These are phyloP conservation scores for Drymonia ruficornis DNA, from an alignment of 2,888 invertebrate genomes.

Conservation along the genomic window DNA sequence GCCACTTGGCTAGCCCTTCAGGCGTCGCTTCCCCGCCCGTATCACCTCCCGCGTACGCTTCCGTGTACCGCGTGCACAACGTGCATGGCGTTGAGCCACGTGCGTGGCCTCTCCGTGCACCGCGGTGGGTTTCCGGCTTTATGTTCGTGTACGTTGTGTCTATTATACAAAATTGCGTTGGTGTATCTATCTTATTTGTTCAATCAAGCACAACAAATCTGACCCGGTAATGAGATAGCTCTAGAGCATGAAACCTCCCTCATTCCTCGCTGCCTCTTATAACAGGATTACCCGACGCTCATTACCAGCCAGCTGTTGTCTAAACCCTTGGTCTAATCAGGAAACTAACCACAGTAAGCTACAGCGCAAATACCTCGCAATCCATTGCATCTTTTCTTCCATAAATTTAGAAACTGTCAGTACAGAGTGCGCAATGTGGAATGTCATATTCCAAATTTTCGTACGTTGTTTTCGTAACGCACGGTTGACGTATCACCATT, in stretches of 20 bases:
- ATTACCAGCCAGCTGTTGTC: slow-evolving; percentile 18
- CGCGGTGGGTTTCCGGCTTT: no score
- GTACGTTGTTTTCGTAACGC: neutral
- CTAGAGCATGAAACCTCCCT: slow-evolving; percentile 21
- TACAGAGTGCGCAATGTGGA: neutral
- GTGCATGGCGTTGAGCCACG: no score
- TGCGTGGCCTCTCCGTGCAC: no score
- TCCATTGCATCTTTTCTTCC: slow-evolving; percentile 4
- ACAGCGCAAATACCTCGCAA: neutral
- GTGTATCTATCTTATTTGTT: no score
- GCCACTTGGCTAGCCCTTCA: no score
- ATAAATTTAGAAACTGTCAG: neutral
- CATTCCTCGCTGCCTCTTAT: slow-evolving; percentile 17
- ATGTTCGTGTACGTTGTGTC: no score
- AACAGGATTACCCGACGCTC: slow-evolving; percentile 24
- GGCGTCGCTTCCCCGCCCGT: no score
- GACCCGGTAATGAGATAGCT: slow-evolving; percentile 30
- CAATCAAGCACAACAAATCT: slow-evolving; percentile 20
- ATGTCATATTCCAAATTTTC: neutral
- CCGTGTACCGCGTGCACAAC: no score
- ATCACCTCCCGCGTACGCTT: no score
- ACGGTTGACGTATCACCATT: slow-evolving; percentile 11
- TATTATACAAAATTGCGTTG: no score
- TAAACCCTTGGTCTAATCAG: slow-evolving; percentile 10
- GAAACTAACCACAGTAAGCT: slow-evolving; percentile 4